Conservation (phyloP, 2,888 invertebrate species). For the Spisula subtruncata region DNA sequence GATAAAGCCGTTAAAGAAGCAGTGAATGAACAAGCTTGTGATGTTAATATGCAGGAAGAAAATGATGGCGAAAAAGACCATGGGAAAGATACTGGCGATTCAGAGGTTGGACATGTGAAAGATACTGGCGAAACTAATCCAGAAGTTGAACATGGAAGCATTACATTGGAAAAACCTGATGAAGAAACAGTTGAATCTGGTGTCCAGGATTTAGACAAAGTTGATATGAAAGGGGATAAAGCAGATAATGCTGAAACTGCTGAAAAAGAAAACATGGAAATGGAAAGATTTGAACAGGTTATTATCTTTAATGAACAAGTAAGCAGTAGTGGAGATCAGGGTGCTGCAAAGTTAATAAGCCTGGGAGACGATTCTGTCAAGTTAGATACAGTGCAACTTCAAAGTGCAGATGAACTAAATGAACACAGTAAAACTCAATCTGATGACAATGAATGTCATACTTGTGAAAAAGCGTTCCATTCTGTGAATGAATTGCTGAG, state of each 20-base stretch:
- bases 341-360: background rate
- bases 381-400: background rate
- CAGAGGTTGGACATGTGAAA: background rate
- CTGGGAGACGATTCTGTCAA: background rate
- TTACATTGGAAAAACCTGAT: background rate
- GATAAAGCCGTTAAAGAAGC: slow-evolving; percentile 45
- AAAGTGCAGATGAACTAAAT: slow-evolving; percentile 12
- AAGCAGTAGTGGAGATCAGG: background rate
- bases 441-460: background rate
- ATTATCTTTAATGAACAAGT: background rate
- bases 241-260: slow-evolving; percentile 3
- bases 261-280: background rate
- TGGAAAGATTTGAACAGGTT: slow-evolving; percentile 62
- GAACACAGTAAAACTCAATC: slow-evolving; percentile 25
- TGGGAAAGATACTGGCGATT: background rate
- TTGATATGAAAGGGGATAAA: background rate
- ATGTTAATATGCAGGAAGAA: slow-evolving; percentile 21
- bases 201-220: slow-evolving; percentile 3
- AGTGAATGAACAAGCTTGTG: slow-evolving; percentile 6
- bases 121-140: background rate
- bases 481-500: background rate
- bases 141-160: background rate
- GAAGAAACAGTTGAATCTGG: background rate
- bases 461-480: background rate
- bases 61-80: background rate